Evolutionary conservation across 2,113 vertebrate genomes (phyloP).

Genomic region (Gnathonemus longibarbis): DNA sequence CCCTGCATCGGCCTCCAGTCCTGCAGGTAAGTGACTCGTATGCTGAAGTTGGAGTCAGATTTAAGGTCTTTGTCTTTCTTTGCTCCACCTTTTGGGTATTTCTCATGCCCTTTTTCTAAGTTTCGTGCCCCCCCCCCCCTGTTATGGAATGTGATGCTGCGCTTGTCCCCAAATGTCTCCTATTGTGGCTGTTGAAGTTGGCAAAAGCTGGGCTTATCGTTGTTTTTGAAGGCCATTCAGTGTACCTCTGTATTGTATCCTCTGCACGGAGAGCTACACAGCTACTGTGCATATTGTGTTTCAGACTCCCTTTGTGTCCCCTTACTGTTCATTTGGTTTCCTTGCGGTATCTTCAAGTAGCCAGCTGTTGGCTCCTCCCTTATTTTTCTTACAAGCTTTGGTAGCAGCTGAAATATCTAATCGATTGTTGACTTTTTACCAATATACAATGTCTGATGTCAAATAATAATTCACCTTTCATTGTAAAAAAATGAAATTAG

Average conservation of each 20-base stretch:
- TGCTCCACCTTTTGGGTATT: neutral
- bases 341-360: neutral
- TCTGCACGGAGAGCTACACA: neutral
- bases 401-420: neutral
- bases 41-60: neutral
- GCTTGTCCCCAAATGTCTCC: neutral
- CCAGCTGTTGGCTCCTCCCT: neutral
- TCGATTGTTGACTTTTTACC: neutral
- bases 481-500: neutral
- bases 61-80: neutral
- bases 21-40: slow-evolving; percentile 65
- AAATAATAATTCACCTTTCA: neutral
- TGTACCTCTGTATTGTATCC: neutral
- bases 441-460: neutral
- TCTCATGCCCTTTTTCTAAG: neutral
- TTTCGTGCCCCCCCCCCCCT: neutral
- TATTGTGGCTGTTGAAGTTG: neutral
- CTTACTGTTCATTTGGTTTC: neutral
- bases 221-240: slow-evolving; percentile 1
- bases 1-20: slow-evolving; percentile 79
- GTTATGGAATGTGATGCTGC: neutral
- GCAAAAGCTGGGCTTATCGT: neutral
- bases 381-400: neutral
- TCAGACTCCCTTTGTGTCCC: neutral
- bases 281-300: slow-evolving; percentile 6